Conservation (phyloP, 2,797 vertebrate species). For the Podarcis lilfordi region DNA sequence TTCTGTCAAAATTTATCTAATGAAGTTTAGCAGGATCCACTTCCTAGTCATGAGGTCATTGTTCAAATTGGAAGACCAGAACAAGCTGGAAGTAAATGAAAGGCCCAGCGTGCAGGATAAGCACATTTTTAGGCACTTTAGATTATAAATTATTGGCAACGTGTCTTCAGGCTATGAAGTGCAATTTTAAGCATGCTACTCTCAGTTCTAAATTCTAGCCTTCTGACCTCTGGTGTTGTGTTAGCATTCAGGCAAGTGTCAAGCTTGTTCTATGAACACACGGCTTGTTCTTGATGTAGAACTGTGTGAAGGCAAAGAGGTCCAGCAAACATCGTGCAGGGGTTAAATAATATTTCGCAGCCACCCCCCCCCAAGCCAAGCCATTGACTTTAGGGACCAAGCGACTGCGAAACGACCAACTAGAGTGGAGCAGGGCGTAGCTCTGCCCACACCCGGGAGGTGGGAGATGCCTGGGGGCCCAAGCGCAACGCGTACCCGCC, state of each 20-base stretch:
- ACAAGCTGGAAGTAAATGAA: constrained; percentile 40
- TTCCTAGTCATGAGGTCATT: constrained; percentile 52
- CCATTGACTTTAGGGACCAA: no score
- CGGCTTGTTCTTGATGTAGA: not conserved
- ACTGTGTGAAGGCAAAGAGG: no score
- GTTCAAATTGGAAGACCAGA: constrained; percentile 66
- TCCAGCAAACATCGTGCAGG: no score
- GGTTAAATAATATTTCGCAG: no score
- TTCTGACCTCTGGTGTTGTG: constrained; percentile 39
- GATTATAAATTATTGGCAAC: constrained; percentile 70
- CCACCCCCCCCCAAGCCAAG: no score
- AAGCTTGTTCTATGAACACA: constrained; percentile 17
- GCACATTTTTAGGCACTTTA: constrained; percentile 39
- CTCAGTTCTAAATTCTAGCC: constrained; percentile 42
- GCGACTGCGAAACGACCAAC: no score
- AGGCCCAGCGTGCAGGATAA: constrained; percentile 37
- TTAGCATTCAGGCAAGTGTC: constrained; percentile 43
- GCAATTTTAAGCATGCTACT: constrained; percentile 51
- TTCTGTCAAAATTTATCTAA: constrained; percentile 40
- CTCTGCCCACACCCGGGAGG: no score
- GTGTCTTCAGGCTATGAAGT: constrained; percentile 63
- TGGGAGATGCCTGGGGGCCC: no score
- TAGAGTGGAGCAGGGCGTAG: no score
- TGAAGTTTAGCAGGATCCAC: constrained; percentile 22
- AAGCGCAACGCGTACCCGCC: no score